Evolutionary conservation across 2,113 vertebrate genomes (phyloP), one percentile per base, ranked within the genome.

Genomic region (Naja naja): DNA sequence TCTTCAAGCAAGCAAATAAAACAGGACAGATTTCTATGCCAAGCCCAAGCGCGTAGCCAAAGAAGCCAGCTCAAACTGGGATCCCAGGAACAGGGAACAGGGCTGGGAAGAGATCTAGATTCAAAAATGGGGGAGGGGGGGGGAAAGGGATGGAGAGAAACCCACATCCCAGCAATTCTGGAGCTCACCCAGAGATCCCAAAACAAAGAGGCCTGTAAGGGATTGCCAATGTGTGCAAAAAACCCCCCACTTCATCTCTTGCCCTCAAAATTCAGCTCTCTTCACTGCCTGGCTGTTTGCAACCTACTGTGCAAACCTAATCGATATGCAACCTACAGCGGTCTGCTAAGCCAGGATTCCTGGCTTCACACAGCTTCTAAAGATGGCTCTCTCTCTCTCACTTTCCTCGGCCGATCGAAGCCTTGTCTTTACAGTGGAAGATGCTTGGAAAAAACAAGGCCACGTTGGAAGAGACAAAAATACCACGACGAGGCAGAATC

Each of bases 401-500:
- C 1, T 5, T 54, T 54, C 3, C 16, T 53, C 25, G 49, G 27
- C 7, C 6, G 11, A 64, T 23, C 27, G 18, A 91, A 43, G 30
- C 11, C 39, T 16, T 9, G 18, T 39, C 34, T 81, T 39, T 9
- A 39, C 0, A 7, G 34, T 8, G 34, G 18, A 22, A 39, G 34
- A 39, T 45, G 52, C 27, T 27, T 8, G 55, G 9, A 18, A 88
- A 88, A 49, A 60, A 18, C 34, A 60, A 58, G 25, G 60, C 85
- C 22, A 5, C 11, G 4, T 2, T 58, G 22, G 87, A 22, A 91
- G 94, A 94, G 92, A 97, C 23, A 58, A 74, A 69, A 69, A 97
- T 92, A 96, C 95, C 96, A 87, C 11, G 96, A 95, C 18, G 94
- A 95, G 45, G 96, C 97, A 97, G 97, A 96, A 97, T 97, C 97